Evolutionary conservation across 2,888 invertebrate genomes (phyloP), one percentile per base, ranked within the genome.

Genomic region (Lasioglossum villosulum): DNA sequence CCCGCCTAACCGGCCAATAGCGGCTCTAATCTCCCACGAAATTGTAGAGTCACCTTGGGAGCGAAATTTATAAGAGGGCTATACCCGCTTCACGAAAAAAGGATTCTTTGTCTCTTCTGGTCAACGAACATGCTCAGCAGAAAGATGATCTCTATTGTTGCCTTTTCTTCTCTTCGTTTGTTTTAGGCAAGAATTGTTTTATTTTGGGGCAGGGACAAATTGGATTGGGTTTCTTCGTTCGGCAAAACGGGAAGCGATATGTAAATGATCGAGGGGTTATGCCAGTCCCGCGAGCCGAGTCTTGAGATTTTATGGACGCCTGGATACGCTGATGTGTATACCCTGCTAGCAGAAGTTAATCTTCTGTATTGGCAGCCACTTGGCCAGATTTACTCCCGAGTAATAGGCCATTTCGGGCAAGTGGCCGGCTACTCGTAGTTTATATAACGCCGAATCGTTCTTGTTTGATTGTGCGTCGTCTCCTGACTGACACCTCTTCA

Each of bases 11-110:
- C 84, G n/a, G 80, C 86, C 90, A 90, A 91, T 91, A 90, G 89
- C 82, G 84, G 89, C 89, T 92, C 90, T 92, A 93, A 93, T 93
- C 92, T 93, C 88, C 89, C 88, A 91, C 92, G 89, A 91, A 92
- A 92, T 91, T 92, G 91, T 91, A 91, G 91, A 93, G 89, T 88
- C 89, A 84, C 82, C 87, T 82, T 82, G 91, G 80, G 56, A 80
- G 83, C 66, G 86, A 88, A 91, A 90, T 91, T 90, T 91, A 90
- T 90, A 90, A 86, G 80, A 81, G 76, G 63, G 78, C 34, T 23
- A 16, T 63, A 30, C 34, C 30, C 34, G 70, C 56, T 68, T 14
- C 79, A 30, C 59, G 63, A 70, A 48, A 52, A 72, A 75, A 80
- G 48, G 52, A n/a, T 63, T 74, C 74, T 74, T 73, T 73, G 72